Percentiles rank a stretch among this genome's conserved stretches.
These are phyloP conservation scores for Griposia aprilina DNA, from an alignment of 2,888 invertebrate species.

Conservation along the genomic window DNA sequence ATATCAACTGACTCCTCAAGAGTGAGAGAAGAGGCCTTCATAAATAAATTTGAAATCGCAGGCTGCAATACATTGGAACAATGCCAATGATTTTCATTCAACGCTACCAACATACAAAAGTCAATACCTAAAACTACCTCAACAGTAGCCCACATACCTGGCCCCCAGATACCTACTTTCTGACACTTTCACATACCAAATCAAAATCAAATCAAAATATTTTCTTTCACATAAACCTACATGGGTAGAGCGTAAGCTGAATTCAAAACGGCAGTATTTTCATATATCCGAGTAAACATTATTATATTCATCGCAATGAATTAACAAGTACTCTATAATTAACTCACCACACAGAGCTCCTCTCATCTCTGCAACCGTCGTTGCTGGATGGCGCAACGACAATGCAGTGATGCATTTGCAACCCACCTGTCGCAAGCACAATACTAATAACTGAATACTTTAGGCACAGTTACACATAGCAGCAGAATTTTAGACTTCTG, in stretches of 20 bases:
- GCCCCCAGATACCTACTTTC: no score
- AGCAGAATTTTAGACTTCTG: constrained; percentile 33
- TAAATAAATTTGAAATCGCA: constrained; percentile 23
- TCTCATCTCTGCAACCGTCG: constrained; percentile 23
- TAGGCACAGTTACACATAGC: constrained; percentile 19
- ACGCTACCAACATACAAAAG: constrained; percentile 4
- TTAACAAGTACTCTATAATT: constrained; percentile 48
- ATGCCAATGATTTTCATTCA: constrained; percentile 30
- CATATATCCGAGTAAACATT: background rate
- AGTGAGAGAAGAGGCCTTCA: constrained; percentile 10
- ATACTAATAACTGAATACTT: constrained; percentile 33
- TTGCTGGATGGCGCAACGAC: constrained; percentile 40
- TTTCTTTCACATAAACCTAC: no score
- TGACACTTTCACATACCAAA: no score
- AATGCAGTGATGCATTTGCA: constrained; percentile 54
- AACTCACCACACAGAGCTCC: constrained; percentile 28
- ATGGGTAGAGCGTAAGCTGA: no score
- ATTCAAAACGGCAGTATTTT: background rate
- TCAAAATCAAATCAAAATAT: no score
- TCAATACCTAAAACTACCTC: background rate
- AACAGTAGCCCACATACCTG: background rate
- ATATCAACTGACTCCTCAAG: background rate
- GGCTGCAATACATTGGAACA: constrained; percentile 24
- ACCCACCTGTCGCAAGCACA: constrained; percentile 39
- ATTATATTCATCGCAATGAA: constrained; percentile 11